Percentiles rank a stretch among this genome's conserved stretches.
These are phyloP conservation scores for Pogonomyrmex barbatus DNA, from an alignment of 1,140 invertebrate genomes.

Conservation along the genomic window DNA sequence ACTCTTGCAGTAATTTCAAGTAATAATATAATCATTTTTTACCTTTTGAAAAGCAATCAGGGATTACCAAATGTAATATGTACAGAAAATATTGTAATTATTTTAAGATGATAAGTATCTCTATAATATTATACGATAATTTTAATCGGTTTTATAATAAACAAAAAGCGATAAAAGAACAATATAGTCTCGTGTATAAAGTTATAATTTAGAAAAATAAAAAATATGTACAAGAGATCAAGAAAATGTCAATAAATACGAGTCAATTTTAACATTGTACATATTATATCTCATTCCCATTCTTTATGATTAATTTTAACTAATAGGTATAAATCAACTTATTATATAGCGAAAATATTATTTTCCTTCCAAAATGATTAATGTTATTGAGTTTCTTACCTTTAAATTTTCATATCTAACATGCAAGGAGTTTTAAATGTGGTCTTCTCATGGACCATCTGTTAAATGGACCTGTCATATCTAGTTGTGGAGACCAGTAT, in stretches of 20 bases:
- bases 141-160: conserved; percentile 60
- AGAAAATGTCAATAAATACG: conserved; percentile 73
- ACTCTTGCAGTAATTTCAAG: conserved; percentile 41
- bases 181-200: conserved; percentile 42
- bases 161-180: conserved; percentile 10
- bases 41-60: conserved; percentile 64
- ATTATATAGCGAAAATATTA: background rate
- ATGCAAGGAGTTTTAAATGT: conserved; percentile 82
- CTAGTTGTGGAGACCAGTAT: conserved; percentile 85
- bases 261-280: conserved; percentile 69
- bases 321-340: background rate
- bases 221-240: conserved; percentile 56
- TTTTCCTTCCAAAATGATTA: background rate
- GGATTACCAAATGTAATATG: conserved; percentile 65
- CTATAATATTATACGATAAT: conserved; percentile 33
- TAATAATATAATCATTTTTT: conserved; percentile 64
- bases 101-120: conserved; percentile 44
- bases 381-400: conserved; percentile 57
- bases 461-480: conserved; percentile 84
- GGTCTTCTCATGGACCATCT: conserved; percentile 80
- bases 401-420: conserved; percentile 68
- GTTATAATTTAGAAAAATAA: conserved; percentile 38
- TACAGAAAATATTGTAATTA: conserved; percentile 66
- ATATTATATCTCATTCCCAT: background rate
- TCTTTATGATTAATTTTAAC: background rate